Evolutionary conservation across 2,797 vertebrate species (phyloP), one percentile per base, ranked within the genome.

Genomic region (Echiichthys vipera): DNA sequence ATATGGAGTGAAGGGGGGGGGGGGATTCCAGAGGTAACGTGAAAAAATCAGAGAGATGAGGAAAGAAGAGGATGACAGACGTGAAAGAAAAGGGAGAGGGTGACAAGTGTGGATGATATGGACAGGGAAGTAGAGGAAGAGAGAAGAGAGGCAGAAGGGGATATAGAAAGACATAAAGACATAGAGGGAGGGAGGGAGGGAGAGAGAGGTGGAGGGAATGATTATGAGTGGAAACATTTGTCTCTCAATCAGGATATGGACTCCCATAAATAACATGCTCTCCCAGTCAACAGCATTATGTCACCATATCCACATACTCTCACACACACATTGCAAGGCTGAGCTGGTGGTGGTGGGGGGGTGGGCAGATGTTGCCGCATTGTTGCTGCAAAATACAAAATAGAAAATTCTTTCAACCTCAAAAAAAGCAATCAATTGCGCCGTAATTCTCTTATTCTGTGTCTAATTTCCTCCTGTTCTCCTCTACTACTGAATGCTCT

Each of bases 161-260:
- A 54, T 32, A 14, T 7, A 32, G n/a, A 55, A 32, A 59, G 24
- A 43, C 22, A 71, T 37, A 27, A 32, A 20, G 36, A 71, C 46
- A 65, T 22, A 32, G 30, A 32, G 30, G 2, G 30, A 11, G 34
- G 12, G 34, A 5, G 34, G 12, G 34, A 25, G 55, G 32, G 72
- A 15, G 24, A 37, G 66, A 18, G 39, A 40, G 75, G 78, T 32
- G 43, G 65, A 76, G 73, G 29, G 57, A 74, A 63, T 77, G 71
- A 88, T 83, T 88, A 80, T 77, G 80, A 88, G 81, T 80, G 78
- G 77, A 80, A 83, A 85, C 46, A 54, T 79, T 80, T 49, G 67
- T 75, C 79, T 85, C 86, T 88, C 84, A 90, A 89, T 92, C 84
- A 88, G 84, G 84, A 89, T 87, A 90, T 91, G 88, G 84, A 80